These are phyloP conservation scores for Eremophila alpestris DNA, from an alignment of 2,797 vertebrate species.

Conservation along the genomic window DNA sequence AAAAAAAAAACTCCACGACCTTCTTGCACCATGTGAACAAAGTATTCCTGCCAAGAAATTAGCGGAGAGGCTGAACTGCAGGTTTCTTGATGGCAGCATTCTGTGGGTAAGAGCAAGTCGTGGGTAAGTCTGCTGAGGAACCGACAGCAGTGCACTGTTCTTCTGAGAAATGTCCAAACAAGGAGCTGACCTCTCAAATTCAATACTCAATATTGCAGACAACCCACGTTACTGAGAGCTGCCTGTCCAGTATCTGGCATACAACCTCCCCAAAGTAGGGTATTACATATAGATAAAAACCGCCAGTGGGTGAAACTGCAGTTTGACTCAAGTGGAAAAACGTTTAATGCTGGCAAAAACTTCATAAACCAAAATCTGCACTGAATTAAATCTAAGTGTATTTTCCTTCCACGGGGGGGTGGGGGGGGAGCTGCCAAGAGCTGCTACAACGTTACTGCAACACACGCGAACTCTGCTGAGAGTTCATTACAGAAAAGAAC, in stretches of 20 bases:
- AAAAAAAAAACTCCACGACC: neutral
- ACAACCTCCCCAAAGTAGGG: accelerated
- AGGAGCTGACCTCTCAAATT: neutral
- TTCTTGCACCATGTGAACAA: neutral
- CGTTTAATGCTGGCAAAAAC: neutral
- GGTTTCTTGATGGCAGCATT: neutral
- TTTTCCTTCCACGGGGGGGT: neutral
- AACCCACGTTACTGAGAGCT: neutral
- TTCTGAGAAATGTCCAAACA: constrained; percentile 43
- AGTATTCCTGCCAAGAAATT: neutral
- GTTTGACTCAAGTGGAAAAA: neutral
- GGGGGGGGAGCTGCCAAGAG: neutral
- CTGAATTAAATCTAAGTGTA: neutral
- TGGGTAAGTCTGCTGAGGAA: neutral
- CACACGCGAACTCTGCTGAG: neutral
- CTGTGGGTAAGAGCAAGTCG: neutral
- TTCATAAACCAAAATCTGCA: neutral
- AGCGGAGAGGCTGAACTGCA: neutral
- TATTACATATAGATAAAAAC: neutral
- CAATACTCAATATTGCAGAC: neutral
- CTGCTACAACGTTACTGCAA: neutral
- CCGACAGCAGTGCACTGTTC: neutral
- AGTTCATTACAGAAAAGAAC: neutral
- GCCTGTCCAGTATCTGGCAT: neutral
- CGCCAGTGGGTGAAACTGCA: neutral